A percentile compares a stretch with the other conserved stretches of the same genome.
These are phyloP conservation scores for Amblyopsis hoosieri DNA, from an alignment of 2,797 vertebrate species.

Conservation along the genomic window DNA sequence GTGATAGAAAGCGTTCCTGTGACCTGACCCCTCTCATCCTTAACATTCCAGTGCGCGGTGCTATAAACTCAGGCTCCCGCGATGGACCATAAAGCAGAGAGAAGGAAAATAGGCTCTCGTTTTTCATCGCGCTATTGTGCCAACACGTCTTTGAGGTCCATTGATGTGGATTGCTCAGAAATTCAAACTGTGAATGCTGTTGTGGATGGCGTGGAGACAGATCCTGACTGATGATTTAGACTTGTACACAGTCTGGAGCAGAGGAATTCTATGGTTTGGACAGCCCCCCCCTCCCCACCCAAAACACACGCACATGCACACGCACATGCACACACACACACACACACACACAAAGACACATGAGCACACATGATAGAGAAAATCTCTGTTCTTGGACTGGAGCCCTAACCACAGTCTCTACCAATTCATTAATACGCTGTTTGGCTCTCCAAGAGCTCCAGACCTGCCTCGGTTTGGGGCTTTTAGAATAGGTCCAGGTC, in stretches of 20 bases:
- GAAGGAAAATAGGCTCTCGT: constrained; percentile 55
- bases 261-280: constrained; percentile 61
- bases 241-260: constrained; percentile 34
- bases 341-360: constrained; percentile 23
- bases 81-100: constrained; percentile 45
- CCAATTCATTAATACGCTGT: constrained; percentile 71
- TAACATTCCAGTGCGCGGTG: constrained; percentile 60
- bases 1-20: constrained; percentile 48
- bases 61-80: constrained; percentile 49
- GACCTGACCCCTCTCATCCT: constrained; percentile 58
- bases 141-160: constrained; percentile 49
- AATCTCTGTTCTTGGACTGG: constrained; percentile 49
- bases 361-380: constrained; percentile 45
- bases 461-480: constrained; percentile 64
- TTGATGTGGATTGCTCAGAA: constrained; percentile 60
- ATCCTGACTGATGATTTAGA: constrained; percentile 56
- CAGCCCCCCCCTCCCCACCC: not conserved
- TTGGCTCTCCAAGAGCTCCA: constrained; percentile 65
- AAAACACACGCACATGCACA: constrained; percentile 18
- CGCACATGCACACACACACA: constrained; percentile 19
- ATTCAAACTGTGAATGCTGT: constrained; percentile 62
- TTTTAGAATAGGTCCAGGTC: constrained; percentile 55
- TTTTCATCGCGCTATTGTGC: constrained; percentile 46
- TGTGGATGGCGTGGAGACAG: constrained; percentile 66
- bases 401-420: constrained; percentile 68